A percentile compares a stretch with the other conserved stretches of the same genome.
phyloP scores from a whole-genome alignment of 2,797 vertebrate genomes.

The Protosalanx chinensis region DNA sequence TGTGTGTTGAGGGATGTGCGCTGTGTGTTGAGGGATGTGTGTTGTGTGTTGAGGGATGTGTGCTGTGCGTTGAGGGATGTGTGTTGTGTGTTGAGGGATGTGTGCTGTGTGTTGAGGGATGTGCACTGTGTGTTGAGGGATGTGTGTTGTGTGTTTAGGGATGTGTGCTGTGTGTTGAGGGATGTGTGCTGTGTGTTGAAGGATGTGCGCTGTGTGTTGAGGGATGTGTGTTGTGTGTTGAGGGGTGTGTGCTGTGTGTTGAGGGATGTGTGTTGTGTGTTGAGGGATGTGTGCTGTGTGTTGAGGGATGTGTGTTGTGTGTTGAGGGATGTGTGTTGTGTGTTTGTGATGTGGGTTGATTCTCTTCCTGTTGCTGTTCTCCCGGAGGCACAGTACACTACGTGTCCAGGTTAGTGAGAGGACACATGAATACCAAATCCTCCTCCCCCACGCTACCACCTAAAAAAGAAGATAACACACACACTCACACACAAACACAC shows the following conservation, averaged over 20 bases:
- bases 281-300: not conserved
- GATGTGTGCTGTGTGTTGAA: not conserved
- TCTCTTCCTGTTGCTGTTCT: conserved; percentile 20
- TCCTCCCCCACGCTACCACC: not conserved
- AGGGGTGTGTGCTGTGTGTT: not conserved
- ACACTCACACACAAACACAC: not conserved
- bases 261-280: too few relatives aligned
- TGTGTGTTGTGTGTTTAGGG: not conserved
- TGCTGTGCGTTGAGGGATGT: not conserved
- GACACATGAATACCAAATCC: conserved; percentile 40
- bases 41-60: not conserved
- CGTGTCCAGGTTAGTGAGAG: conserved; percentile 39
- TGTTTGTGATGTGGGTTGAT: not conserved
- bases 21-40: too few relatives aligned
- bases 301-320: too few relatives aligned
- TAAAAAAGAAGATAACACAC: too few relatives aligned
- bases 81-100: not conserved
- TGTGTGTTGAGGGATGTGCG: not conserved
- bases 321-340: not conserved
- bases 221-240: not conserved
- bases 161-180: not conserved
- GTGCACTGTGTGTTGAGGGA: too few relatives aligned
- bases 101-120: not conserved
- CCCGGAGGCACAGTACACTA: conserved; percentile 15
- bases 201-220: too few relatives aligned